These are phyloP conservation scores for Hemibagrus guttatus DNA, from an alignment of 2,797 vertebrate genomes.

Conservation along the genomic window DNA sequence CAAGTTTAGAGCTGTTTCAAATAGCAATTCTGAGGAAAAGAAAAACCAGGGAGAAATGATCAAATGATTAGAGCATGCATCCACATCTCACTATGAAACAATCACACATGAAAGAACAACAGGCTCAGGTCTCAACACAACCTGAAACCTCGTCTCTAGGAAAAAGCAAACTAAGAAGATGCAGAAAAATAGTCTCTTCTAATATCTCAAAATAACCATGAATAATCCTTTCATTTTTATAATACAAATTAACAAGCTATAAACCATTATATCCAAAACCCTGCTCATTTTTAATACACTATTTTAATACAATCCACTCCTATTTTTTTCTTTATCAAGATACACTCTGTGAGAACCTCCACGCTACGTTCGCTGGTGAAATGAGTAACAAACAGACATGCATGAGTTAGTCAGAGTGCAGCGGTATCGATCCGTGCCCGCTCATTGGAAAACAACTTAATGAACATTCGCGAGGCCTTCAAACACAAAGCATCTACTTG, in stretches of 20 bases:
- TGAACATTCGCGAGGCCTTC: conserved; percentile 72
- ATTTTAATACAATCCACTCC: background rate
- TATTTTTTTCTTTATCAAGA: background rate
- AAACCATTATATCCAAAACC: background rate
- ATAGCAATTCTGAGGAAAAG: background rate
- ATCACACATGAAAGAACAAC: background rate
- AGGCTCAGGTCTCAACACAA: background rate
- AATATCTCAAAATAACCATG: background rate
- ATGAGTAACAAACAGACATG: conserved; percentile 40
- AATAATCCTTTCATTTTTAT: background rate
- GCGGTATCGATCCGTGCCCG: conserved; percentile 66
- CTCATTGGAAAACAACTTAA: conserved; percentile 79
- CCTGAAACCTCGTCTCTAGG: background rate
- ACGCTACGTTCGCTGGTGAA: background rate
- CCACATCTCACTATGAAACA: background rate
- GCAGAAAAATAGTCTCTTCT: background rate
- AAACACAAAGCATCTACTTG: conserved; percentile 69
- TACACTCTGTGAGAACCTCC: background rate
- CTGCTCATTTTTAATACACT: background rate
- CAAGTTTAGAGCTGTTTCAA: conserved; percentile 10
- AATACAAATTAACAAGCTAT: background rate
- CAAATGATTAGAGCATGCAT: background rate
- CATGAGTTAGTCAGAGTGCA: conserved; percentile 62
- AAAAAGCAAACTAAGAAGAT: background rate
- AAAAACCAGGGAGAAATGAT: background rate